These are phyloP conservation scores for Chromis chromis DNA, from an alignment of 2,797 vertebrate species.

Conservation along the genomic window DNA sequence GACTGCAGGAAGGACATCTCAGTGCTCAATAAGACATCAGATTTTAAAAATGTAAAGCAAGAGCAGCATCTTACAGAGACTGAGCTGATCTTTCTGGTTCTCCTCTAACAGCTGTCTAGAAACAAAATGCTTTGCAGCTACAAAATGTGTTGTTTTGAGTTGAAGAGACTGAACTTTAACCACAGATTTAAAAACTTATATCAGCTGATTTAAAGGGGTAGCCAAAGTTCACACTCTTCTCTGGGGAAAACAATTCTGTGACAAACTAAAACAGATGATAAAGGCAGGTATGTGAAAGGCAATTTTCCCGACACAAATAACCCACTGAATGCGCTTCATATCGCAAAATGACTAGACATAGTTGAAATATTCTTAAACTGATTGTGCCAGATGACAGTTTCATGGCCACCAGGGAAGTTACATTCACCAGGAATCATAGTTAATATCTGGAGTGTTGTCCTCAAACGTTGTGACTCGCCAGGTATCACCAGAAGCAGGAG, in stretches of 20 bases:
- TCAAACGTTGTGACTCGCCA: conserved; percentile 20
- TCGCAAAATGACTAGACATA: not conserved
- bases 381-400: not conserved
- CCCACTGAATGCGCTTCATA: not conserved
- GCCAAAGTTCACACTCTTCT: conserved; percentile 13
- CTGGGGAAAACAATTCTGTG: not conserved
- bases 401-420: not conserved
- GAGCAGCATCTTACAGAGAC: not conserved
- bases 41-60: conserved; percentile 26
- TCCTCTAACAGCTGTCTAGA: not conserved
- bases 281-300: not conserved
- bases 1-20: not conserved
- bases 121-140: not conserved
- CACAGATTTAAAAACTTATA: not conserved
- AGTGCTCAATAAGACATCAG: conserved; percentile 9
- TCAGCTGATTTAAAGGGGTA: not conserved
- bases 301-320: not conserved
- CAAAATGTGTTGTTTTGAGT: conserved; percentile 24
- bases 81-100: conserved; percentile 10
- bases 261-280: not conserved
- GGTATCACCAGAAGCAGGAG: conserved; percentile 11
- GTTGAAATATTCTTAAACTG: too few relatives aligned
- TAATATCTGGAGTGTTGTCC: conserved; percentile 10
- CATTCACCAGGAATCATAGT: not conserved
- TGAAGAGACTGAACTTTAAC: conserved; percentile 19